Evolutionary conservation across 2,113 vertebrate genomes (phyloP), one percentile per base, ranked within the genome.

Genomic region (Grallaria varia): DNA sequence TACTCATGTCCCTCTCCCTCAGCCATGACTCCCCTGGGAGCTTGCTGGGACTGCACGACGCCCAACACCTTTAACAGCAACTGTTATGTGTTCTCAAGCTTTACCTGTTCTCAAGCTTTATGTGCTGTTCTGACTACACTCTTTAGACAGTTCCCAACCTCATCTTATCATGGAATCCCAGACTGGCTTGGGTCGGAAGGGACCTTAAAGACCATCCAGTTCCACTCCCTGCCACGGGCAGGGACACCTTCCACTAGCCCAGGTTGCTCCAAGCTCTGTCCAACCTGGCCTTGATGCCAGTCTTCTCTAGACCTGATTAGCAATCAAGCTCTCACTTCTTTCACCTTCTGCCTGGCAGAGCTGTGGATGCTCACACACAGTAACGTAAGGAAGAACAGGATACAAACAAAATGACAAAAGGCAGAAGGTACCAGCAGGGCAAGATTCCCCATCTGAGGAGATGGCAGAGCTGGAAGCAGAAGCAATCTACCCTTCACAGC

Each of bases 391-490:
- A 22, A 80, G 50, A 86, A 47, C 0, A 52, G 50, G 37, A 75
- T 9, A 73, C 31, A 74, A 76, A 63, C 22, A 24, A 23, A 83
- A 90, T 31, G 23, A 80, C 67, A 49, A 63, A 67, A 91, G 75
- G 83, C 82, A 94, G 81, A 85, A 75, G 15, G 66, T 24, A 82
- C 81, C 87, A 74, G 89, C 52, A 68, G 58, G 67, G 58, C 2
- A 59, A 69, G 71, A 50, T 25, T 83, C 47, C 59, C 49, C 40
- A 19, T 13, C 49, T 33, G 79, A 84, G 67, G 39, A 67, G 62
- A 71, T 0, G 44, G 64, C 49, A 44, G 9, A 84, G 77, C 1
- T 55, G 76, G 90, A 93, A 79, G 81, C 69, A 84, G 74, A 47
- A 84, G 40, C 71, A 86, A 44, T 4, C 71, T n/a, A 67, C 50